Conservation (phyloP, 2,113 vertebrate genomes). For the Merops nubicus region DNA sequence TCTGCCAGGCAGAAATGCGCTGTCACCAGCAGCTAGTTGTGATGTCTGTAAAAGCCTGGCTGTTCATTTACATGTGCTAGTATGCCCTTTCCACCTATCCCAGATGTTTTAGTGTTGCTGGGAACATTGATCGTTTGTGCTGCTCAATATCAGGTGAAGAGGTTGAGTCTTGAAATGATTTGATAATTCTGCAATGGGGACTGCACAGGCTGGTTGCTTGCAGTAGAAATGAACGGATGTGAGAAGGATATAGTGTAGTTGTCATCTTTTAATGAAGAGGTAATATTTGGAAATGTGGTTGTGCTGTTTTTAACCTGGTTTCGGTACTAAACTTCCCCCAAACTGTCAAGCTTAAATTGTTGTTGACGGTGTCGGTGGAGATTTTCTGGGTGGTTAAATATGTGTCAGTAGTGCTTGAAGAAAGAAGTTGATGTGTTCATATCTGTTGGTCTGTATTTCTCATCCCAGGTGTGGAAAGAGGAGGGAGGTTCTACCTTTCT, state of each 20-base stretch:
- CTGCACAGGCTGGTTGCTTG: neutral
- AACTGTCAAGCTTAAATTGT: neutral
- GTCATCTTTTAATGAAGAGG: neutral
- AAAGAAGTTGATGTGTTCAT: neutral
- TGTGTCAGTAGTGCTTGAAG: neutral
- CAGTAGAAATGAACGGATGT: neutral
- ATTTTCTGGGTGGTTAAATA: neutral
- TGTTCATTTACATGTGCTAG: conserved; percentile 39
- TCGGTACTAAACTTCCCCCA: neutral
- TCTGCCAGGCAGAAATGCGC: neutral
- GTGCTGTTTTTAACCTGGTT: neutral
- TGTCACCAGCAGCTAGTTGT: neutral
- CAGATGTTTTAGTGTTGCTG: conserved; percentile 41
- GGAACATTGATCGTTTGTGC: conserved; percentile 1
- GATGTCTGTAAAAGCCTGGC: neutral
- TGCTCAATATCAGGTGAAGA: conserved; percentile 50
- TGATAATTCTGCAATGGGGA: neutral
- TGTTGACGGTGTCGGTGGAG: neutral
- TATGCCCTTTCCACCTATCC: neutral
- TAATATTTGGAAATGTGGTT: neutral
- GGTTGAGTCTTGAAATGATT: conserved; percentile 31
- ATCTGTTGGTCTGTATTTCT: neutral
- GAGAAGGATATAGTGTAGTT: neutral
- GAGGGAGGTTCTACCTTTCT: neutral
- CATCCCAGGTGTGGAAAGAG: neutral